A percentile compares a stretch with the other conserved stretches of the same genome.
Conservation (phyloP, 2,888 invertebrate genomes). For the Empis stercorea region DNA sequence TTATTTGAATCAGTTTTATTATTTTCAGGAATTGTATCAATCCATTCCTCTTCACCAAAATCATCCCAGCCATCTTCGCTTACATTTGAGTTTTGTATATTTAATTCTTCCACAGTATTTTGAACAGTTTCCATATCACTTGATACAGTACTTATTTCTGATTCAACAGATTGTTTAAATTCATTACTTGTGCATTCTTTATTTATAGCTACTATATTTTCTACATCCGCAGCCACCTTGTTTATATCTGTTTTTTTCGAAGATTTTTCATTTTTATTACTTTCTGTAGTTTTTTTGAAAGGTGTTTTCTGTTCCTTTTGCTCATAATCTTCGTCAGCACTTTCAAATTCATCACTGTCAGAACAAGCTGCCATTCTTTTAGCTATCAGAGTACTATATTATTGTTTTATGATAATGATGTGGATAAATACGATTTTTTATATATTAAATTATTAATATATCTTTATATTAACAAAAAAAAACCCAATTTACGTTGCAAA, state of each 20-base stretch:
- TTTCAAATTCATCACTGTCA: conserved; percentile 64
- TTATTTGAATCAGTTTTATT: neutral
- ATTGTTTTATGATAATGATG: too few relatives aligned
- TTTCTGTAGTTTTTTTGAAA: neutral
- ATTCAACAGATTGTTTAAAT: neutral
- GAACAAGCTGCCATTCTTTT: conserved; percentile 36
- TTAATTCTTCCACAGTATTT: conserved; percentile 28
- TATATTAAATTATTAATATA: too few relatives aligned
- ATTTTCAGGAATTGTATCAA: neutral
- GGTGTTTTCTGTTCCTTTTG: conserved; percentile 17
- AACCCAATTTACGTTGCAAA: too few relatives aligned
- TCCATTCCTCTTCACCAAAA: conserved; percentile 38
- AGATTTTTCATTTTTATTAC: neutral
- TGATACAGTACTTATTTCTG: neutral
- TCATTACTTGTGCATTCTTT: neutral
- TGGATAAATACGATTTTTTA: too few relatives aligned
- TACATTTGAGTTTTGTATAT: conserved; percentile 4
- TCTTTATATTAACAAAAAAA: too few relatives aligned
- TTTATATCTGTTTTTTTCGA: too few relatives aligned
- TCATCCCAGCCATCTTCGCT: conserved; percentile 39
- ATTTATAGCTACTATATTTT: neutral
- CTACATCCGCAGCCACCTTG: neutral
- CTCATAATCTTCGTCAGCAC: conserved; percentile 56
- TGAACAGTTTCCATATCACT: too few relatives aligned
- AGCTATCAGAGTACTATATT: too few relatives aligned